phyloP scores from a whole-genome alignment of 2,888 invertebrate genomes.

The Hemistola chrysoprasaria region DNA sequence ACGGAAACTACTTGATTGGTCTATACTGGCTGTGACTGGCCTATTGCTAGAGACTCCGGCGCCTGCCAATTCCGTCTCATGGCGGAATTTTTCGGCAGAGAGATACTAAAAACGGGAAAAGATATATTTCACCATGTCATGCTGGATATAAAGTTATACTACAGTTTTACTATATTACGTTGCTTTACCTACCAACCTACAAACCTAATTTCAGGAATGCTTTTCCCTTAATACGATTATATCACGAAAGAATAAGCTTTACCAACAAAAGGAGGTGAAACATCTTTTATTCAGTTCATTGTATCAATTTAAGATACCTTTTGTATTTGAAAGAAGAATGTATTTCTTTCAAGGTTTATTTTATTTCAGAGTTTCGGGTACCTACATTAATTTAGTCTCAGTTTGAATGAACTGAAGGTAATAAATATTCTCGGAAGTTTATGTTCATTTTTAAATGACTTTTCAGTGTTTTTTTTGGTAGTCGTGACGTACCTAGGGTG shows the following conservation, averaged over 20 bases:
- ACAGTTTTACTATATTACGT: too few relatives aligned
- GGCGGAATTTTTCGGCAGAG: too few relatives aligned
- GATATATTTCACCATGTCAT: too few relatives aligned
- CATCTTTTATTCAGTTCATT: constrained; percentile 13
- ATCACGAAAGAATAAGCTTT: constrained; percentile 32
- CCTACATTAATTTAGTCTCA: not conserved
- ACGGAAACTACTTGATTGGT: too few relatives aligned
- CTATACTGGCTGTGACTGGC: too few relatives aligned
- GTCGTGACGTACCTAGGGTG: too few relatives aligned
- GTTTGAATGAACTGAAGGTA: not conserved
- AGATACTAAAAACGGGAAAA: too few relatives aligned
- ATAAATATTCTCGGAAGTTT: not conserved
- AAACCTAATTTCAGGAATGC: constrained; percentile 2
- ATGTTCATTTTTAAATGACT: not conserved
- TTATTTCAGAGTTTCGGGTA: constrained; percentile 1
- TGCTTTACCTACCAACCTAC: not conserved
- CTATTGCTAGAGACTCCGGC: too few relatives aligned
- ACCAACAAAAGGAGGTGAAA: constrained; percentile 27
- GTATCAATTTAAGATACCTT: constrained; percentile 17
- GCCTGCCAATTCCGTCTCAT: too few relatives aligned
- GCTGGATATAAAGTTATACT: too few relatives aligned
- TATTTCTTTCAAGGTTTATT: constrained; percentile 11
- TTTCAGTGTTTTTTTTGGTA: too few relatives aligned
- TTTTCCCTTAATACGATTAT: constrained; percentile 22
- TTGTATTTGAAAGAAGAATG: constrained; percentile 10